A percentile compares a stretch with the other conserved stretches of the same genome.
phyloP scores from a whole-genome alignment of 2,113 vertebrate genomes.

The Podocnemis expansa region DNA sequence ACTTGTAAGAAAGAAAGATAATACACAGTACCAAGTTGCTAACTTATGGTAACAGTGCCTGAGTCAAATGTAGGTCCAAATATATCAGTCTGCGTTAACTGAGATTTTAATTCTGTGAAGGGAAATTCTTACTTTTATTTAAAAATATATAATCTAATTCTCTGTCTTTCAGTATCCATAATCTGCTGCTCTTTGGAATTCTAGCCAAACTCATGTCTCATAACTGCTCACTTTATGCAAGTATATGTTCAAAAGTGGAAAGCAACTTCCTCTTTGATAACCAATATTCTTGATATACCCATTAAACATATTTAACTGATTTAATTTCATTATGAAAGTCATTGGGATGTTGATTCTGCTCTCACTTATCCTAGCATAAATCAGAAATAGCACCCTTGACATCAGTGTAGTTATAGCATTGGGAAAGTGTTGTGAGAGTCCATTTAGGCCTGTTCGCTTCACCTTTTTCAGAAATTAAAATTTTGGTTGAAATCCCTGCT shows the following conservation, averaged over 20 bases:
- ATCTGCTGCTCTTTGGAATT: slow-evolving; percentile 34
- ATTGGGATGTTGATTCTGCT: background rate
- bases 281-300: slow-evolving; percentile 2
- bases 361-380: background rate
- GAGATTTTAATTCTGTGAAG: slow-evolving; percentile 31
- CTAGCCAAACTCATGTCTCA: slow-evolving; percentile 44
- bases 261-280: slow-evolving; percentile 31
- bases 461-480: background rate
- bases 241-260: slow-evolving; percentile 3
- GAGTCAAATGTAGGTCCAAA: slow-evolving; percentile 11
- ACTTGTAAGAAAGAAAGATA: slow-evolving; percentile 25
- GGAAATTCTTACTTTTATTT: slow-evolving; percentile 6
- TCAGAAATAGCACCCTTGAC: background rate
- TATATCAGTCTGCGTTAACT: slow-evolving; percentile 25
- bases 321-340: background rate
- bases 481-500: background rate
- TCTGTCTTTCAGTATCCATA: slow-evolving; percentile 45
- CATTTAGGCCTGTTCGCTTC: too few species aligned
- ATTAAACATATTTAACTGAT: background rate
- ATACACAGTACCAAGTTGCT: background rate
- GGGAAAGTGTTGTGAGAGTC: background rate
- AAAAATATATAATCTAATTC: slow-evolving; percentile 44
- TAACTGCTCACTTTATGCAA: slow-evolving; percentile 44
- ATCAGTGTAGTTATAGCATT: background rate
- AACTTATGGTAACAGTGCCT: slow-evolving; percentile 6